Evolutionary conservation across 2,797 vertebrate species (phyloP).

Genomic region (Lepilemur septentrionalis): DNA sequence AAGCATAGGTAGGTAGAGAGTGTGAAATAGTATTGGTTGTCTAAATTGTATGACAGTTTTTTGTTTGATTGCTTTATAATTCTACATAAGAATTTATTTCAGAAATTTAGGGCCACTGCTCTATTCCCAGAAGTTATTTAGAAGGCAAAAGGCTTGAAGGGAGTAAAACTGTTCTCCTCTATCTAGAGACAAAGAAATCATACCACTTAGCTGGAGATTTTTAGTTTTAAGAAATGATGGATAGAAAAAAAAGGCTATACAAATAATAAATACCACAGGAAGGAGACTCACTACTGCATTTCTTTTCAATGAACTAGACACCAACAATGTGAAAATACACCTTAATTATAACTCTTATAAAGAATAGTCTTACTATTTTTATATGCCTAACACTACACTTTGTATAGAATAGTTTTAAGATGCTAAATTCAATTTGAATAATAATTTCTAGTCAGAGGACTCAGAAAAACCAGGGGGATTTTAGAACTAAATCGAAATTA

Average conservation of each 20-base stretch:
- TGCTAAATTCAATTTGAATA: slow-evolving; percentile 63
- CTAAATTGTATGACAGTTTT: not conserved
- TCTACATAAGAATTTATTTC: not conserved
- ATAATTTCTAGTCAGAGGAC: slow-evolving; percentile 63
- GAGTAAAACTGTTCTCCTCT: not conserved
- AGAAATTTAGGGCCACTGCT: not conserved
- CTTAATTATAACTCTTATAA: not conserved
- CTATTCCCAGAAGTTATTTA: not conserved
- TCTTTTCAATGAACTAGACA: not conserved
- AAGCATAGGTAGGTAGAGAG: not conserved
- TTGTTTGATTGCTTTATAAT: not conserved
- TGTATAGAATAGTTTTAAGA: slow-evolving; percentile 54
- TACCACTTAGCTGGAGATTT: not conserved
- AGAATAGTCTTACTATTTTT: not conserved
- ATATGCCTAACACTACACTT: not conserved
- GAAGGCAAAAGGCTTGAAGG: not conserved
- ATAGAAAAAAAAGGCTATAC: not conserved
- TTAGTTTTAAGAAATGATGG: slow-evolving; percentile 4
- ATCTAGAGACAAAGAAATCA: not conserved
- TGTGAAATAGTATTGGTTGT: not conserved
- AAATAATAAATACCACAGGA: not conserved
- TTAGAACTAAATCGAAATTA: slow-evolving; percentile 74
- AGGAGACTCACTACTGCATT: not conserved
- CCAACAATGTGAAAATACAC: not conserved
- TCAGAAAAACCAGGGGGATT: slow-evolving; percentile 70